These are phyloP conservation scores for Cheumatopsyche charites DNA, from an alignment of 1,140 invertebrate species.

Conservation along the genomic window DNA sequence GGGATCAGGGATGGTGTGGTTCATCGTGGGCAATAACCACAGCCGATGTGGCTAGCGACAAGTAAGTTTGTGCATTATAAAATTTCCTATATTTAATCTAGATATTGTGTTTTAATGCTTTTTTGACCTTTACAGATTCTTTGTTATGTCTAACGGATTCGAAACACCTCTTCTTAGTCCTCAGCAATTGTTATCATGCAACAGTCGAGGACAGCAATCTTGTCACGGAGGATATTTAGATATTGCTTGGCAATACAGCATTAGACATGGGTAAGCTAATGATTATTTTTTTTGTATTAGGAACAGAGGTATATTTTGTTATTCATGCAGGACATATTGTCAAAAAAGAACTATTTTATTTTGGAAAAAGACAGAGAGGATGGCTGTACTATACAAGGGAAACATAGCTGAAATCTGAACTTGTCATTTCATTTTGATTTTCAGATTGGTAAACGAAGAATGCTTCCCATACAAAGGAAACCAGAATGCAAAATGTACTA, in stretches of 20 bases:
- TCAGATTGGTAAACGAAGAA: slow-evolving; percentile 76
- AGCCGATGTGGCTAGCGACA: slow-evolving; percentile 77
- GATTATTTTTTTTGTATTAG: background rate
- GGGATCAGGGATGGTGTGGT: slow-evolving; percentile 92
- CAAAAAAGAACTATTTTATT: background rate
- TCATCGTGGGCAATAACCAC: slow-evolving; percentile 93
- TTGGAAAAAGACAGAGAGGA: background rate
- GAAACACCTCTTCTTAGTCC: slow-evolving; percentile 75
- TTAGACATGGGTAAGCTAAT: slow-evolving; percentile 83
- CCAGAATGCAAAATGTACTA: slow-evolving; percentile 62
- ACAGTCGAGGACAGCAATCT: slow-evolving; percentile 74
- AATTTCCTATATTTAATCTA: background rate
- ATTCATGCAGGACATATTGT: background rate
- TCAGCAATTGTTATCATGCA: slow-evolving; percentile 87
- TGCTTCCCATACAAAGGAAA: slow-evolving; percentile 82
- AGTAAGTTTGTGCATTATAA: slow-evolving; percentile 58
- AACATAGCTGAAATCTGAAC: no score
- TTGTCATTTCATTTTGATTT: slow-evolving; percentile 20
- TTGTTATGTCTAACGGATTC: slow-evolving; percentile 80
- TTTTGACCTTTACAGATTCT: slow-evolving; percentile 66
- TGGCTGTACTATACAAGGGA: no score
- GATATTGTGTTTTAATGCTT: no score
- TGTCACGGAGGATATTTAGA: slow-evolving; percentile 89
- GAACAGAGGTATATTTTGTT: background rate
- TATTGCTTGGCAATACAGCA: slow-evolving; percentile 87